Base-by-base conservation (phyloP, 1,140 invertebrate genomes). In the Trichonephila clavata region DNA sequence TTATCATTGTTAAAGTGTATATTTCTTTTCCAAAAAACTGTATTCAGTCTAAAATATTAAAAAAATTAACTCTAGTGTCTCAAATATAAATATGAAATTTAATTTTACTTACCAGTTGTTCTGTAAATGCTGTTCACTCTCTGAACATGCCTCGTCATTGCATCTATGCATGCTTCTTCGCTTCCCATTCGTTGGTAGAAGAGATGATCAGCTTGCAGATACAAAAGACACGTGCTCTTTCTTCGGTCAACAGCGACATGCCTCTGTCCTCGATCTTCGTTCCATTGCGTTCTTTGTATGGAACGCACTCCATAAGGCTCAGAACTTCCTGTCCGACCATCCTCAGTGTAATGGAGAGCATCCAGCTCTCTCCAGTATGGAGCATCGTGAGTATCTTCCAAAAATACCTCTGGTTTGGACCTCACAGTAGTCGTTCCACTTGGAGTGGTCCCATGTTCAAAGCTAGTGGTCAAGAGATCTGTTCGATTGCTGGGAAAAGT, bases 101-200 rank as follows among this genome's bases (percentile, higher is more conserved):
- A 77, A 83, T n/a, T 24, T 94, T 63, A 93, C 96, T 96, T 95
- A 98, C 98, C 98, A 95, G 98, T 98, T 84, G 97, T 97, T 95
- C 97, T 97, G 95, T 99, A 99, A 95, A 99, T 99, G 20, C 97
- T 97, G 96, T 99, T 99, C 93, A 99, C 98, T 95, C 98, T 97
- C 95, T 99, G 98, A 21, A 99, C 98, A 95, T 99, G 98, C 88
- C 98, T 96, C 0, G 98, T 99, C 97, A 99, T 99, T 57, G 98
- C 98, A 96, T 99, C 98, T 94, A 99, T 99, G 95, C 98, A 98
- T 0, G 98, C 98, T 95, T 99, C 98, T 95, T 99, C 98, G 18
- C 98, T 98, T 59, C 98, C 98, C 95, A 98, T 98, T 96, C 98
- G 97, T 95, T 98, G 97, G 95, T 97, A 99, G 96, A 99, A 99